Base-by-base conservation (phyloP, 2,888 invertebrate genomes). In the Drosophila putrida region DNA sequence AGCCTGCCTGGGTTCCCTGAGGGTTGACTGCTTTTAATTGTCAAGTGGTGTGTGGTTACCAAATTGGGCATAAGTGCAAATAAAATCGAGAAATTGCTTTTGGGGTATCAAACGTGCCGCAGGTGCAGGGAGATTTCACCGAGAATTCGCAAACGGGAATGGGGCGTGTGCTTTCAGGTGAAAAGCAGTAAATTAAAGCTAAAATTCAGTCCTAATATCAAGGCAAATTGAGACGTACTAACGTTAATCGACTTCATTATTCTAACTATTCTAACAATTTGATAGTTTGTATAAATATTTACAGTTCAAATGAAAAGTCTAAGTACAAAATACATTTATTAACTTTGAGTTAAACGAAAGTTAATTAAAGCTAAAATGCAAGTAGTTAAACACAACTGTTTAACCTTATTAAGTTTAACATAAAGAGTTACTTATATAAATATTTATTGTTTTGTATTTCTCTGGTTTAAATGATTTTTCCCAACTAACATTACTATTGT, bases 11-110 rank as follows among this genome's bases (percentile, higher is more conserved):
- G 51, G 47, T 27, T 35, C 31, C 25, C 11, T 2, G 51, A 51
- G 73, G 51, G 67, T 47, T 54, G 33, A 35, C 28, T 33, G 59
- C 65, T 60, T 55, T 71, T 60, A 71, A 64, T 71, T 61, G 73
- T 60, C 50, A 53, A 72, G 73, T 66, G 33, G 38, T 25, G 31
- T 27, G 38, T 25, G 31, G 61, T 38, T 47, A 31, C 15, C 46
- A 66, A 67, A 62, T 72, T 57, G 67, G 67, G 41, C 67, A 60
- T 57, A 78, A 66, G 46, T 54, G 33, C 49, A 47, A 57, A 41
- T 57, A 39, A 44, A 62, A 41, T 49, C 15, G 44, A 66, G 63
- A 44, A 64, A 77, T 72, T 53, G 46, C 63, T 63, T 78, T 67
- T 39, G 59, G 20, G 65, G 71, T 64, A 41, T 61, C 61, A 70